These are phyloP conservation scores for Nymphalis io DNA, from an alignment of 1,140 invertebrate genomes.

Conservation along the genomic window DNA sequence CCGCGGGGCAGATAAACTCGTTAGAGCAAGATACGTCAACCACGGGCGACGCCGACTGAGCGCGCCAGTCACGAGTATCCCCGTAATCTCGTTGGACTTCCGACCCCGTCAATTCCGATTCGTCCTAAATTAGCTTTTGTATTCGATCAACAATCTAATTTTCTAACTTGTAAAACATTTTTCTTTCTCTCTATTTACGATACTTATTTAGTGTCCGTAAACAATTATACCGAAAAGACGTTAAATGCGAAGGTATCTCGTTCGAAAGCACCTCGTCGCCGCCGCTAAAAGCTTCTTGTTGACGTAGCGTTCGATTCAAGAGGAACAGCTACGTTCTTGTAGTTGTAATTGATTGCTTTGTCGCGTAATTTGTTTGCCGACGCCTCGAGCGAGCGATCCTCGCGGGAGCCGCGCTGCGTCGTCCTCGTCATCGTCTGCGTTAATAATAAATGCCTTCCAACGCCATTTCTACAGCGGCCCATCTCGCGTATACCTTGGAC, in stretches of 20 bases:
- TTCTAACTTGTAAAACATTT: conserved; percentile 61
- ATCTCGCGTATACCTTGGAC: conserved; percentile 26
- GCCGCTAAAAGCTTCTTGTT: conserved; percentile 79
- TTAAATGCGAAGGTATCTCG: conserved; percentile 54
- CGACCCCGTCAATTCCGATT: conserved; percentile 68
- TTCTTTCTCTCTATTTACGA: conserved; percentile 50
- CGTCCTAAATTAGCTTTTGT: conserved; percentile 72
- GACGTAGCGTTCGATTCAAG: conserved; percentile 76
- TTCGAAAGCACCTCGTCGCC: conserved; percentile 50
- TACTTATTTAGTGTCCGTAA: conserved; percentile 46
- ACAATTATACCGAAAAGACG: conserved; percentile 52
- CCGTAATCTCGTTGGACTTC: conserved; percentile 75
- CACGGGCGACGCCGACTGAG: conserved; percentile 46
- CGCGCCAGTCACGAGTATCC: conserved; percentile 62
- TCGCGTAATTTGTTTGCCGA: conserved; percentile 79
- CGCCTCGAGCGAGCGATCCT: conserved; percentile 63
- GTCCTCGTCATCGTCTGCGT: conserved; percentile 62
- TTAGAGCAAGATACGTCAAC: conserved; percentile 71
- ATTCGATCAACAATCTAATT: conserved; percentile 74
- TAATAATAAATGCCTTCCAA: conserved; percentile 68
- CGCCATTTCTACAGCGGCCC: conserved; percentile 33
- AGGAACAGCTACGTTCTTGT: conserved; percentile 69
- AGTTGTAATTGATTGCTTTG: conserved; percentile 80
- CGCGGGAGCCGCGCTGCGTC: conserved; percentile 55
- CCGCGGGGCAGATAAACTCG: conserved; percentile 79